Evolutionary conservation across 2,797 vertebrate genomes (phyloP), one percentile per base, ranked within the genome.

Genomic region (Harpagifer antarcticus): DNA sequence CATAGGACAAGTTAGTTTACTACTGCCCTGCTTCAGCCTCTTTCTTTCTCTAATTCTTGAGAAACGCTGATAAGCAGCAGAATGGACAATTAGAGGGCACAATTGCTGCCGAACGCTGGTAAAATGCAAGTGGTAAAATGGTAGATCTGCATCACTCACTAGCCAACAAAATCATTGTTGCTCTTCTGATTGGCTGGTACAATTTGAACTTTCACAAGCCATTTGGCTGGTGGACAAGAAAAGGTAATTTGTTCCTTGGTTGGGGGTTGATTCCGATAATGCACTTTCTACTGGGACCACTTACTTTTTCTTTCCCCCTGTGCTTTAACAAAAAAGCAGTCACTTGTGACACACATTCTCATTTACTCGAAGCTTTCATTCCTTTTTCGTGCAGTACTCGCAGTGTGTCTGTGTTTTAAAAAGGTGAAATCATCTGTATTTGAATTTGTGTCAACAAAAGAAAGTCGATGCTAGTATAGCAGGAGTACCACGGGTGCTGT

Each of bases 241-340:
- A 37, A 37, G 33, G 33, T 37, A 9, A 7, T 37, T 37, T 37
- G 33, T 37, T 37, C 33, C 33, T 9, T 37, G 33, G 33, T 37
- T 40, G 19, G 57, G 15, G 47, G 44, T 62, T 62, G 13, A 62
- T 33, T 48, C 59, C 44, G 3, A 61, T 63, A 73, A 74, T 59
- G 31, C 59, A 85, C 59, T 86, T 56, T 81, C 65, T 69, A 63
- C 14, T 74, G 49, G 80, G 70, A 66, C 79, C 85, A 90, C 88
- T 73, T 74, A 86, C 75, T 68, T 81, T 86, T 90, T 78, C 79
- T 83, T 85, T 44, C 76, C 63, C 69, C 58, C 54, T 61, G 33
- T 17, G 0, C 31, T 33, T 55, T 23, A 37, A 50, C 31, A 70
- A 37, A 63, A 59, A 73, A 55, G 15, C 54, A 20, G 64, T 62